A percentile compares a stretch with the other conserved stretches of the same genome.
These are phyloP conservation scores for Sinonovacula constricta DNA, from an alignment of 1,140 invertebrate species.

Conservation along the genomic window DNA sequence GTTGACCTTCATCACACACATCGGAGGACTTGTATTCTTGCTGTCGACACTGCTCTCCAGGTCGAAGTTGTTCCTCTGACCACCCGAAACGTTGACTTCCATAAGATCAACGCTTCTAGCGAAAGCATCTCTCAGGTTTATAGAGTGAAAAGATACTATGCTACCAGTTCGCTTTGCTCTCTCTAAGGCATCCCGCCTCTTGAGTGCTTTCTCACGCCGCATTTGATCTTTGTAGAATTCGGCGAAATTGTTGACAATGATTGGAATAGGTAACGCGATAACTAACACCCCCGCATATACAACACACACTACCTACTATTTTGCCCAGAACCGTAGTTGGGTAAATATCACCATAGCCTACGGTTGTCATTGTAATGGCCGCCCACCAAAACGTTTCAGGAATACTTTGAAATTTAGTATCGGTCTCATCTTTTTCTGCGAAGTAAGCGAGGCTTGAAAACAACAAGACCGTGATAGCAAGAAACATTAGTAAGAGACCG, in stretches of 20 bases:
- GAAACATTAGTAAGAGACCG: conserved; percentile 98
- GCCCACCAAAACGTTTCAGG: conserved; percentile 99
- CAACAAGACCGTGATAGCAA: conserved; percentile 99
- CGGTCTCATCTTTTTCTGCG: conserved; percentile 98
- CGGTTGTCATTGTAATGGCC: conserved; percentile 95
- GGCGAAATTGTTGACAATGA: conserved; percentile 80
- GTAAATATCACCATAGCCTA: conserved; percentile 97
- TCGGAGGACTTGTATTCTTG: conserved; percentile 59
- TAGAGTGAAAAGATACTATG: conserved; percentile 98
- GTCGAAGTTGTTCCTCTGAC: conserved; percentile 45
- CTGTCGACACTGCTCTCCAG: conserved; percentile 60
- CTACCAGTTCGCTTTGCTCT: conserved; percentile 97
- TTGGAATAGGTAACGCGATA: conserved; percentile 98
- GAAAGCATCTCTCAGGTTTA: conserved; percentile 97
- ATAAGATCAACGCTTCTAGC: conserved; percentile 99
- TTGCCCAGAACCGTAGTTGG: conserved; percentile 77
- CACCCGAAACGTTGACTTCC: conserved; percentile 86
- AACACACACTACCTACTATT: conserved; percentile 83
- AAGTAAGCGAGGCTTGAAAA: conserved; percentile 99
- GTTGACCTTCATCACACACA: conserved; percentile 56
- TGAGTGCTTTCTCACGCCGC: conserved; percentile 98
- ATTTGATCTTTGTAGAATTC: conserved; percentile 99
- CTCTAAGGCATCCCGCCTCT: conserved; percentile 92
- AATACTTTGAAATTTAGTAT: conserved; percentile 98
- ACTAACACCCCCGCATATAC: conserved; percentile 99